Base-by-base conservation (phyloP, 2,113 vertebrate species). In the Melanostigma gelatinosum region DNA sequence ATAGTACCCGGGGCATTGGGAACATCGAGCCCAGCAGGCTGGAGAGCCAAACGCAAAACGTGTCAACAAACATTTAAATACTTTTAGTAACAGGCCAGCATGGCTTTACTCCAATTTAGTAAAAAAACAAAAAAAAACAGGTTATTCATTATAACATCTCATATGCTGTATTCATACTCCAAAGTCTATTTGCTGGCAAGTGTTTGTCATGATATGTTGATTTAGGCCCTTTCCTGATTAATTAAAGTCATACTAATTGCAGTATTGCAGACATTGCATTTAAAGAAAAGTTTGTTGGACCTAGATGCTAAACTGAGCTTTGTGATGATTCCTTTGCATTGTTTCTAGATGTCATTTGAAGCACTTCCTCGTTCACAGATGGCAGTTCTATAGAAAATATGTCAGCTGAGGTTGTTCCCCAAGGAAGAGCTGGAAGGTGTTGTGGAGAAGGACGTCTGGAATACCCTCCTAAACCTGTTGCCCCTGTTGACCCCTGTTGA, bases 21-120 rank as follows among this genome's bases (percentile, higher is more conserved):
- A 98, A 96, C 96, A 97, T 96, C 68, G 96, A 94, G 4, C 97
- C 96, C 81, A 97, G 85, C n/a, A 97, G 95, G 75, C 97, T 98
- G 85, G 36, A 85, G 54, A 89, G 24, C 71, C 11, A 63, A 66
- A 81, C 2, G 6, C 36, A 77, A 46, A 15, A 2, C 29, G 1
- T 10, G 1, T 52, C 11, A 60, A 24, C 27, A 60, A 29, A 8
- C 13, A 62, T 62, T 16, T 2, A 20, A 36, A 61, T 18, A 32
- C 58, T 61, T 34, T 62, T 36, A 62, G 32, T 62, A 22, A 34
- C 24, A 58, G 55, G 55, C 24, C 60, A 62, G 32, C 32, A 61
- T 20, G 16, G 16, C 32, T 61, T 61, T 3, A 8, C 6, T 20
- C 32, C 7, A 20, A 16, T 50, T 34, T 34, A 34, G 34, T 34